Percentiles rank a stretch among this genome's conserved stretches.
Evolutionary conservation across 53 echinoderm and acorn worm genomes (phyloP).

Genomic region (Mesocentrotus franciscanus): DNA sequence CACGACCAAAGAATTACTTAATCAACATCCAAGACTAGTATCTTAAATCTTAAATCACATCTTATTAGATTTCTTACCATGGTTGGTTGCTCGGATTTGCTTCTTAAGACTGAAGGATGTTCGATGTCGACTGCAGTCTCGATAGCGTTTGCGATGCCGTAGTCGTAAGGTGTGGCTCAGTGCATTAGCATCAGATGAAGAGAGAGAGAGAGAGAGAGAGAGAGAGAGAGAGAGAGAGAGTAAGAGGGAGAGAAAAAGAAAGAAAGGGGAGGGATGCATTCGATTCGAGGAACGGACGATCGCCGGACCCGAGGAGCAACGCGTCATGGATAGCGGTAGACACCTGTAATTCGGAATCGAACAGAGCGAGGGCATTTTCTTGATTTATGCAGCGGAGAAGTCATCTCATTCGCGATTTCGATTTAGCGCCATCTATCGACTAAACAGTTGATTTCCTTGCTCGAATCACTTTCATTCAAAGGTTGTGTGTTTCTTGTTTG

Average conservation of each 20-base stretch:
- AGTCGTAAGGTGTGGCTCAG: slow-evolving; percentile 41
- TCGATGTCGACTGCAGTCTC: slow-evolving; percentile 51
- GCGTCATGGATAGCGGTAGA: background rate
- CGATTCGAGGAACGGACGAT: background rate
- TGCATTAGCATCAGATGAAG: background rate
- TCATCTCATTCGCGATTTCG: background rate
- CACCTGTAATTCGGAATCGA: slow-evolving; percentile 28
- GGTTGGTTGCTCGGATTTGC: background rate
- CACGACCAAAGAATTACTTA: background rate
- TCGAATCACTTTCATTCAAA: too few relatives aligned
- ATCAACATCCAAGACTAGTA: background rate
- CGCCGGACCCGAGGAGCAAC: background rate
- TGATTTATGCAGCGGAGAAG: slow-evolving; percentile 8
- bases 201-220: background rate
- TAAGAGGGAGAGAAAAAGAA: background rate
- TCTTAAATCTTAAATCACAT: background rate
- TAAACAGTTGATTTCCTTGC: too few relatives aligned
- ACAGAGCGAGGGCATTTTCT: background rate
- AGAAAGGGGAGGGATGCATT: background rate
- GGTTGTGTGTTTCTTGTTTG: too few relatives aligned
- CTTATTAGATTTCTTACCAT: background rate
- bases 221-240: background rate
- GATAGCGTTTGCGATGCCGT: background rate
- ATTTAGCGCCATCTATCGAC: background rate
- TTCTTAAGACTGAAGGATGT: slow-evolving; percentile 30